Evolutionary conservation across 2,797 vertebrate genomes (phyloP).

Genomic region (Rhadinocentrus ornatus): DNA sequence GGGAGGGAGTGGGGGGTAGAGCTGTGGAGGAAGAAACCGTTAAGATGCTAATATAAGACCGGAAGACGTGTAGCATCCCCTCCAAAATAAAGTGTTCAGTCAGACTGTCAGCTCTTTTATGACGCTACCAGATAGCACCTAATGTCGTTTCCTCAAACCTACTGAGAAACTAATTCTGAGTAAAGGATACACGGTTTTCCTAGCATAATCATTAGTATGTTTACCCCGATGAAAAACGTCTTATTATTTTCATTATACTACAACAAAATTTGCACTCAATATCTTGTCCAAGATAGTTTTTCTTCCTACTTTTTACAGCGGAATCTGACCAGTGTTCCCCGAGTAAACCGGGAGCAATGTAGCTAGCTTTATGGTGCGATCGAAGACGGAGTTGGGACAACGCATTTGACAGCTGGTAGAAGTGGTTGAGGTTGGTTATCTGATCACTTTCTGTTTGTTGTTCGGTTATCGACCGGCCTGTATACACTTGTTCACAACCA

Average conservation of each 20-base stretch:
- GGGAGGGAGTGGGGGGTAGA: no score
- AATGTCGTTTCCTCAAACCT: no score
- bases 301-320: not conserved
- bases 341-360: constrained; percentile 36
- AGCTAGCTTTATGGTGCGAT: not conserved
- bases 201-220: not conserved
- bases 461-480: not conserved
- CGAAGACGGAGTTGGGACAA: not conserved
- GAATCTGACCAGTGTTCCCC: not conserved
- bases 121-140: no score
- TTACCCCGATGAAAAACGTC: not conserved
- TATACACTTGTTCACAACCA: not conserved
- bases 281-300: not conserved
- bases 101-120: not conserved
- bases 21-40: no score
- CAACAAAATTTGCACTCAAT: no score
- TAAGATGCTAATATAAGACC: not conserved
- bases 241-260: no score
- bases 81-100: not conserved
- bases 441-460: constrained; percentile 36
- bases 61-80: not conserved
- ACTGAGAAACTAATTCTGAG: no score
- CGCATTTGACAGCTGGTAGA: constrained; percentile 40
- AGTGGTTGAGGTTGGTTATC: not conserved
- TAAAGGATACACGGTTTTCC: no score